Base-by-base conservation (phyloP, 2,113 vertebrate genomes). In the Athene cunicularia region DNA sequence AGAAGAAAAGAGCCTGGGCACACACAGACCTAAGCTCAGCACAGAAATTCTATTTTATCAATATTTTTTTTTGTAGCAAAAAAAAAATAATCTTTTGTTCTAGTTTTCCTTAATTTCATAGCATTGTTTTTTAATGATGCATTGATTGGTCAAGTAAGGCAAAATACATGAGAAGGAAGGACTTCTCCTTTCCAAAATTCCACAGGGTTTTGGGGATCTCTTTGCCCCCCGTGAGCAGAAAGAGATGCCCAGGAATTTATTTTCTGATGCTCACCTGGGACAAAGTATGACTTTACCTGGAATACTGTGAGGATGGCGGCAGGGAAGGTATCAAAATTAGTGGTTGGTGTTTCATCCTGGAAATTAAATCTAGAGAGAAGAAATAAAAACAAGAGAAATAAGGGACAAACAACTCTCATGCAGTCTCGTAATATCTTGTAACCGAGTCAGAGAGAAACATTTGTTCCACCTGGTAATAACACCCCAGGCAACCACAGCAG, bases 281-380 rank as follows among this genome's bases (percentile, higher is more conserved):
- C 4, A 35, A 67, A 53, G 21, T 2, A 14, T 23, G 15, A 23
- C n/a, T 97, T 98, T 98, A 99, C 99, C 99, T 99, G 99, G 97
- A 99, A 99, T 55, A 99, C 99, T 0, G 99, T 99, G 90, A 99
- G 99, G 92, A 99, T 99, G 60, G 99, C 99, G 3, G 99, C 99
- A 18, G 99, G 99, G 91, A 99, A 99, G 8, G 99, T 99, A 94
- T 99, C 99, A 2, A 99, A 99, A 97, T 99, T 99, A 12, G 99
- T 99, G 9, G 99, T 99, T 11, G 99, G 99, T 8, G 99, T 99
- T 98, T 99, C 99, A 1, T 99, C 99, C 60, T 98, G 97, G 97
- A 99, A 99, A 98, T 99, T 99, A 98, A 99, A 99, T 96, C 99
- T 99, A 95, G 80, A 86, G 66, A 93, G 62, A 86, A 80, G 30